These are phyloP conservation scores for Diaphora mendica DNA, from an alignment of 2,888 invertebrate species.

Conservation along the genomic window DNA sequence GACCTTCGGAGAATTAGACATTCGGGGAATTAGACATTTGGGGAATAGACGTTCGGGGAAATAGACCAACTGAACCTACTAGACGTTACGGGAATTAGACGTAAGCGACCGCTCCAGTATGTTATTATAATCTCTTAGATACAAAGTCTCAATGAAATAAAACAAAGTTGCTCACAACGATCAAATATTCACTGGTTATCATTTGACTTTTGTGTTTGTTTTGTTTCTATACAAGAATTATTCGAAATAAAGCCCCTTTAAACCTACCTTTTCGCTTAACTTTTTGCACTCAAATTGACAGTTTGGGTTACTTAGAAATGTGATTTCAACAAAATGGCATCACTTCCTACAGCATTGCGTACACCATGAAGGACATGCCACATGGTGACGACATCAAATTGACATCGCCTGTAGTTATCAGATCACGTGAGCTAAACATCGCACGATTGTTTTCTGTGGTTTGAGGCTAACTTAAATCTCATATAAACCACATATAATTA, in stretches of 20 bases:
- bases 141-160: not conserved
- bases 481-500: not conserved
- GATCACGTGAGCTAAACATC: not conserved
- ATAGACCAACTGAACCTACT: too few relatives aligned
- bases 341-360: not conserved
- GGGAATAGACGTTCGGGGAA: too few relatives aligned
- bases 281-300: not conserved
- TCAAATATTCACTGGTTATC: not conserved
- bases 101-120: too few relatives aligned
- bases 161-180: not conserved
- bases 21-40: too few relatives aligned
- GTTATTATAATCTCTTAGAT: too few relatives aligned
- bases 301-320: not conserved
- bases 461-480: not conserved
- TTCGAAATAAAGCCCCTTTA: not conserved
- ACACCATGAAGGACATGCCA: not conserved
- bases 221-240: too few relatives aligned
- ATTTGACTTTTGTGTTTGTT: not conserved
- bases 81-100: too few relatives aligned
- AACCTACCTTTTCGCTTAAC: not conserved
- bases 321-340: not conserved
- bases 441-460: not conserved
- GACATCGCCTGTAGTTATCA: not conserved
- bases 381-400: not conserved
- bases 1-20: too few relatives aligned